phyloP scores from a whole-genome alignment of 2,888 invertebrate genomes.

The Euzophera pinguis region DNA sequence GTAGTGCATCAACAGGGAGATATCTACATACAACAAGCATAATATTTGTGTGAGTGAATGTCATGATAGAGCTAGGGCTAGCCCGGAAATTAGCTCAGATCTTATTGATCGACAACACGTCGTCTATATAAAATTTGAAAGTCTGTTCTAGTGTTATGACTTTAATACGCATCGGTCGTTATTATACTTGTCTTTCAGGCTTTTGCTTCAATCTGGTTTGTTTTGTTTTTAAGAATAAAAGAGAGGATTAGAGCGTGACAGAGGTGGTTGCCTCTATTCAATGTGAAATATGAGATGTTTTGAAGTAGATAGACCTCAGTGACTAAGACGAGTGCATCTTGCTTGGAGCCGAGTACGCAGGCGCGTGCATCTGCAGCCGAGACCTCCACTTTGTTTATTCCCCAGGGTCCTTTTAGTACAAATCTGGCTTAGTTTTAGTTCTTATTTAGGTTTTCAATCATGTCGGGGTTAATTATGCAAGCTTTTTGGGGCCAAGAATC shows the following conservation, averaged over 20 bases:
- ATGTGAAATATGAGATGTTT: conserved; percentile 37
- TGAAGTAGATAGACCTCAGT: background rate
- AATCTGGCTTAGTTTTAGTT: background rate
- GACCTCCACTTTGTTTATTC: background rate
- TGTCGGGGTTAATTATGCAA: conserved; percentile 13
- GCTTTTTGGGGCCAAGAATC: background rate
- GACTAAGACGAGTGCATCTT: conserved; percentile 4
- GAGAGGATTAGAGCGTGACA: conserved; percentile 44
- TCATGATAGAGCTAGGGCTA: background rate
- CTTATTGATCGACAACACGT: conserved; percentile 8
- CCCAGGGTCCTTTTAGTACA: background rate
- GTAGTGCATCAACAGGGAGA: background rate
- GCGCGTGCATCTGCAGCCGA: conserved; percentile 9
- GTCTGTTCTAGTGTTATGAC: conserved; percentile 3
- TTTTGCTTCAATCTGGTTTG: conserved; percentile 2
- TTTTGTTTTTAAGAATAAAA: conserved; percentile 25
- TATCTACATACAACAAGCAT: background rate
- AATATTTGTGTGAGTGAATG: background rate
- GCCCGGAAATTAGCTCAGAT: background rate
- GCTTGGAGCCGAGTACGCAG: background rate
- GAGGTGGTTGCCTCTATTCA: conserved; percentile 33
- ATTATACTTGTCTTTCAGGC: background rate
- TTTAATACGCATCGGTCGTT: background rate
- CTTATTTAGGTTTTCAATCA: background rate
- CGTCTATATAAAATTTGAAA: conserved; percentile 1